phyloP scores from a whole-genome alignment of 1,140 invertebrate species.

The Magallana gigas region DNA sequence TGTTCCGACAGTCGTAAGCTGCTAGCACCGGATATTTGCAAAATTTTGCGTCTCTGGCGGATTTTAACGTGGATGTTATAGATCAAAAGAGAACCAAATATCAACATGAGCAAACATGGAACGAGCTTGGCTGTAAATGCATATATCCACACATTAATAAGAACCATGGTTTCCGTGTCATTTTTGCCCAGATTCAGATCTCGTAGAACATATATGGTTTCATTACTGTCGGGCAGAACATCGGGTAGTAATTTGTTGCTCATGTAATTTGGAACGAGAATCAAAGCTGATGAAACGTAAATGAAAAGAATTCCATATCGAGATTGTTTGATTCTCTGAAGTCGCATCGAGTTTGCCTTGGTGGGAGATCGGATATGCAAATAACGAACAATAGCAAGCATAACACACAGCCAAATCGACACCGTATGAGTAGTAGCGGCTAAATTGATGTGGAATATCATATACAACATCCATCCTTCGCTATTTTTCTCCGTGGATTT shows the following conservation, averaged over 20 bases:
- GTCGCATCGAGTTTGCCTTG: constrained; percentile 82
- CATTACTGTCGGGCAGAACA: constrained; percentile 45
- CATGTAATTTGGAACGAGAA: constrained; percentile 88
- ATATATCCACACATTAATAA: constrained; percentile 77
- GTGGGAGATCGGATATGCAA: constrained; percentile 89
- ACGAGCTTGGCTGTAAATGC: constrained; percentile 77
- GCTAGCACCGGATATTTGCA: constrained; percentile 75
- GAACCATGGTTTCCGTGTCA: constrained; percentile 81
- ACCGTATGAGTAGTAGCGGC: constrained; percentile 92
- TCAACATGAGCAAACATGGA: constrained; percentile 79
- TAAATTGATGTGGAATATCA: constrained; percentile 83
- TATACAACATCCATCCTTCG: constrained; percentile 73
- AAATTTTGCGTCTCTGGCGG: constrained; percentile 71
- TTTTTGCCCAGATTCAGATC: constrained; percentile 77
- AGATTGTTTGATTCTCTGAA: constrained; percentile 83
- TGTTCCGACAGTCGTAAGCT: constrained; percentile 82
- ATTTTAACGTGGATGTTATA: constrained; percentile 82
- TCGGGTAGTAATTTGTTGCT: constrained; percentile 68
- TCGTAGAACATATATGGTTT: constrained; percentile 80
- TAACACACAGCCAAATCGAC: constrained; percentile 94
- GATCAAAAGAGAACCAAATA: constrained; percentile 81
- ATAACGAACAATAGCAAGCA: constrained; percentile 94
- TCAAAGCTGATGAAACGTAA: constrained; percentile 86
- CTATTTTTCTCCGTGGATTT: constrained; percentile 69
- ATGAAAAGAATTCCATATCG: constrained; percentile 86